Percentiles rank a stretch among this genome's conserved stretches.
Evolutionary conservation across 2,888 invertebrate species (phyloP).

Genomic region (Salpingus planirostris): DNA sequence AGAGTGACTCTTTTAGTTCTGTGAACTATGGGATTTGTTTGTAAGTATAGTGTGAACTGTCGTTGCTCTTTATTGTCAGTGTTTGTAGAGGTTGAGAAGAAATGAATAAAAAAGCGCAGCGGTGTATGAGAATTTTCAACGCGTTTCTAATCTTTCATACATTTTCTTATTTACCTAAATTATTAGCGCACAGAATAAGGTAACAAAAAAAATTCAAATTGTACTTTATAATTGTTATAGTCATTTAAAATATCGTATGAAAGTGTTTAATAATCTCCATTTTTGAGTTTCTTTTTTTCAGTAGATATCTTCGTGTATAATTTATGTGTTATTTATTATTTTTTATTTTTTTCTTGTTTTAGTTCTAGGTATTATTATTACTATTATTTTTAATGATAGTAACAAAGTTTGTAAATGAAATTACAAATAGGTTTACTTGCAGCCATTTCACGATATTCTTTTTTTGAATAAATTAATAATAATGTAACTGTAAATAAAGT

Average conservation of each 20-base stretch:
- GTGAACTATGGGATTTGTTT: conserved; percentile 36
- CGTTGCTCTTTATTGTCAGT: too few relatives aligned
- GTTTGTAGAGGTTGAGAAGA: too few relatives aligned
- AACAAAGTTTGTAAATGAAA: conserved; percentile 21
- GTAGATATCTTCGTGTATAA: too few relatives aligned
- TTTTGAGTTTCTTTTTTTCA: too few relatives aligned
- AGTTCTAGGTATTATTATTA: conserved; percentile 29
- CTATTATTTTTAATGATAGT: conserved; percentile 22
- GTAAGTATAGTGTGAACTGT: too few relatives aligned
- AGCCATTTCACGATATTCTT: conserved; percentile 12
- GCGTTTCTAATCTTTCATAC: conserved; percentile 39
- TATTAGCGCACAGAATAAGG: conserved; percentile 29
- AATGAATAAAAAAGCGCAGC: too few relatives aligned
- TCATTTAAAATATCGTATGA: too few relatives aligned
- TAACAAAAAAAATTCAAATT: conserved; percentile 4
- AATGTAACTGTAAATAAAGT: conserved; percentile 29
- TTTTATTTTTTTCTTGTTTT: conserved; percentile 18
- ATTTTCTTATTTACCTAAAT: conserved; percentile 31
- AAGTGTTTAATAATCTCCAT: too few relatives aligned
- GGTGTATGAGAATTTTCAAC: too few relatives aligned
- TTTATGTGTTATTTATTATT: conserved; percentile 9
- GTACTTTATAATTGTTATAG: too few relatives aligned
- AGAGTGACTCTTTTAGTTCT: conserved; percentile 39
- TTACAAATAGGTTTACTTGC: conserved; percentile 23
- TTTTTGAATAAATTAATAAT: conserved; percentile 22